These are phyloP conservation scores for Plusia festucae DNA, from an alignment of 2,888 invertebrate species.

Conservation along the genomic window DNA sequence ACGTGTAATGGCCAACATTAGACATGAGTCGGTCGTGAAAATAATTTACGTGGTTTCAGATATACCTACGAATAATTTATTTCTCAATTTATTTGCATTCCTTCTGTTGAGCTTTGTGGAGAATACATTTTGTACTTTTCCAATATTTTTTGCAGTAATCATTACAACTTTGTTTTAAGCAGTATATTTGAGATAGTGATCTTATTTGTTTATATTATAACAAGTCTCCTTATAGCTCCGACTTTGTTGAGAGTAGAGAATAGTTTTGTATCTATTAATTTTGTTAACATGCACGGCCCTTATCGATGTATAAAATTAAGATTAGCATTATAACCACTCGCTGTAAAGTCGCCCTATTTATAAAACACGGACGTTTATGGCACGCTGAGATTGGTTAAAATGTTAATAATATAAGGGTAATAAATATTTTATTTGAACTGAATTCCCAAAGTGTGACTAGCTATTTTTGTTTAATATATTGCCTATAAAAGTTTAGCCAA, in stretches of 20 bases:
- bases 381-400: constrained; percentile 50
- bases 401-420: constrained; percentile 44
- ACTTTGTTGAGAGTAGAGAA: constrained; percentile 72
- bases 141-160: constrained; percentile 47
- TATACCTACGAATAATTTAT: constrained; percentile 58
- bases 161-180: constrained; percentile 53
- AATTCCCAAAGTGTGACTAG: constrained; percentile 47
- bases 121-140: constrained; percentile 54
- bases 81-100: constrained; percentile 71
- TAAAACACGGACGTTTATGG: constrained; percentile 30
- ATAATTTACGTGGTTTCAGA: constrained; percentile 52
- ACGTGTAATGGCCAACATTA: constrained; percentile 34
- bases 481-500: constrained; percentile 37
- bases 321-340: constrained; percentile 47
- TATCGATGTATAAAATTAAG: constrained; percentile 25
- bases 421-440: constrained; percentile 51
- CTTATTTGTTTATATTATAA: constrained; percentile 43
- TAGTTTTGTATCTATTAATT: constrained; percentile 51
- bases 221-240: constrained; percentile 66
- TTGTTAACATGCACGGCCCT: constrained; percentile 45
- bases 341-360: constrained; percentile 40
- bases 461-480: constrained; percentile 26
- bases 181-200: constrained; percentile 49
- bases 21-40: constrained; percentile 44
- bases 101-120: constrained; percentile 70